phyloP scores from a whole-genome alignment of 92 coral and sea anemone species.

The Phenganax subtilis region DNA sequence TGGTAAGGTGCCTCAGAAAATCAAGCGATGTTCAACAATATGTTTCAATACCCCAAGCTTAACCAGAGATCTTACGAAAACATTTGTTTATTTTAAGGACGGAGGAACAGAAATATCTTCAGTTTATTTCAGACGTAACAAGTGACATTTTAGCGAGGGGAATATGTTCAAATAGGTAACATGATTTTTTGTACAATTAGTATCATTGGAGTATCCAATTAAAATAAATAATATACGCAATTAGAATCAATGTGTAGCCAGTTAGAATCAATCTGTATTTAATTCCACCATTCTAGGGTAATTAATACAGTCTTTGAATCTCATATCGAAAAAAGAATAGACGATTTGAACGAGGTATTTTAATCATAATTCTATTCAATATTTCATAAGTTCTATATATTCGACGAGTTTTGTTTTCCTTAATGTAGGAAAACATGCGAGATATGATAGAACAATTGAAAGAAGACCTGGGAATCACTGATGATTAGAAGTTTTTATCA shows the following conservation, averaged over 20 bases:
- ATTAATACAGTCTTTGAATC: slow-evolving; percentile 73
- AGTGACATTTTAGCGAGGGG: slow-evolving; percentile 75
- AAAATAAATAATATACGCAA: background rate
- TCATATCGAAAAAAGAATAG: slow-evolving; percentile 75
- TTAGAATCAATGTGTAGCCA: background rate
- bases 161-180: slow-evolving; percentile 68
- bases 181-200: background rate
- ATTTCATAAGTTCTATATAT: background rate
- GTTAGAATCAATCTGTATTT: background rate
- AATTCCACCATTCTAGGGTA: slow-evolving; percentile 50
- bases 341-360: slow-evolving; percentile 66
- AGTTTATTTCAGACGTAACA: slow-evolving; percentile 80
- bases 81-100: slow-evolving; percentile 45
- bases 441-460: slow-evolving; percentile 76
- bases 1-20: background rate
- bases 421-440: slow-evolving; percentile 45
- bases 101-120: slow-evolving; percentile 73
- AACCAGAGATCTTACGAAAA: slow-evolving; percentile 10
- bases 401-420: background rate
- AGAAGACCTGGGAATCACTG: slow-evolving; percentile 63
- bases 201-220: background rate
- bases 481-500: slow-evolving; percentile 1
- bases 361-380: background rate
- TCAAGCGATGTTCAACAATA: slow-evolving; percentile 3
- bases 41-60: slow-evolving; percentile 24